A percentile compares a stretch with the other conserved stretches of the same genome.
These are phyloP conservation scores for Rhagophthalmus giganteus DNA, from an alignment of 2,888 invertebrate species.

Conservation along the genomic window DNA sequence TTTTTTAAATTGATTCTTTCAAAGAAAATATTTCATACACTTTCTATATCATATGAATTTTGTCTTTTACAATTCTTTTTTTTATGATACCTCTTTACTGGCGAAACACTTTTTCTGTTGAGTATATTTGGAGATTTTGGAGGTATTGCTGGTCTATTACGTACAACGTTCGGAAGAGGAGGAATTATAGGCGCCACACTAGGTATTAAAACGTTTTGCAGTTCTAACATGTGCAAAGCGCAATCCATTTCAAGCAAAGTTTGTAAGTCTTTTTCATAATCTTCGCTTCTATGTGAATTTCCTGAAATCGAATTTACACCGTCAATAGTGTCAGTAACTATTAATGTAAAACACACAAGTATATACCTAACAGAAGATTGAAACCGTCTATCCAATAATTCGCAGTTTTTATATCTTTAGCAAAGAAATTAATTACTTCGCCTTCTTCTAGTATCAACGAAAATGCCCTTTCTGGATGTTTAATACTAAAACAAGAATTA, in stretches of 20 bases:
- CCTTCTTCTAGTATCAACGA: conserved; percentile 46
- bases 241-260: conserved; percentile 49
- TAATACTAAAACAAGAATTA: conserved; percentile 29
- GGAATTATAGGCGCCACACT: conserved; percentile 44
- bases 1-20: background rate
- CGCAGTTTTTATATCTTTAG: conserved; percentile 44
- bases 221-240: conserved; percentile 47
- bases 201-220: conserved; percentile 49
- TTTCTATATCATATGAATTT: background rate
- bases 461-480: conserved; percentile 44
- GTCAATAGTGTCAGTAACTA: no score
- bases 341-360: no score
- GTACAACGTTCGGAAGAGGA: conserved; percentile 39
- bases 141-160: conserved; percentile 38
- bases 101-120: conserved; percentile 4
- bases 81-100: background rate
- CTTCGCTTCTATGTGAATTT: conserved; percentile 40
- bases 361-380: conserved; percentile 45
- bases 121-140: conserved; percentile 36
- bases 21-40: background rate
- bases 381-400: conserved; percentile 51
- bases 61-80: background rate
- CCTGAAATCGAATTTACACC: conserved; percentile 33
- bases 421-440: conserved; percentile 46
- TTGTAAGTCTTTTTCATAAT: conserved; percentile 46